A percentile compares a stretch with the other conserved stretches of the same genome.
These are phyloP conservation scores for Ferrisia virgata DNA, from an alignment of 2,888 invertebrate genomes.

Conservation along the genomic window DNA sequence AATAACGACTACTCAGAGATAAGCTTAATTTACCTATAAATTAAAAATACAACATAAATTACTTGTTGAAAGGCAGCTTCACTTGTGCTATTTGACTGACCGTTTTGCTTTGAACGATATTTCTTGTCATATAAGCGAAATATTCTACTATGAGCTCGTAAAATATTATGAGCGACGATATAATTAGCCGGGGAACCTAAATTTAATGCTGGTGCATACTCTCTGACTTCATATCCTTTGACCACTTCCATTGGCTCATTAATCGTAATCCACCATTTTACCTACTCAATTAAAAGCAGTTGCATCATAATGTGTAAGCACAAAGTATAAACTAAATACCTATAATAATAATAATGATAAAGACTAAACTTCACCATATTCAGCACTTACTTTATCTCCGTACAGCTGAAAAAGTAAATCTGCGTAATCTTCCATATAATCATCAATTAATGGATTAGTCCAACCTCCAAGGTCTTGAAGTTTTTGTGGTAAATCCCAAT, in stretches of 20 bases:
- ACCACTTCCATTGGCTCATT: conserved; percentile 59
- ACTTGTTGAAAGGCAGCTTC: too few relatives aligned
- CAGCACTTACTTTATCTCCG: conserved; percentile 55
- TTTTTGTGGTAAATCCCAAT: conserved; percentile 64
- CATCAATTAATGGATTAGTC: conserved; percentile 64
- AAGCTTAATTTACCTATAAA: conserved; percentile 31
- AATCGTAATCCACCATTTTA: conserved; percentile 65
- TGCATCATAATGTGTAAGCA: too few relatives aligned
- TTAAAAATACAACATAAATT: too few relatives aligned
- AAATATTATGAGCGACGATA: conserved; percentile 62
- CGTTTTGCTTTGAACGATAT: conserved; percentile 58
- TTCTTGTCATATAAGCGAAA: conserved; percentile 63
- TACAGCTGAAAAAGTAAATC: conserved; percentile 57
- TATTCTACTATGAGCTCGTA: conserved; percentile 65
- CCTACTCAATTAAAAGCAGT: conserved; percentile 47
- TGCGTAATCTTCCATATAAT: conserved; percentile 64
- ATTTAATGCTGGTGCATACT: conserved; percentile 50
- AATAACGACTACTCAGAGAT: not conserved
- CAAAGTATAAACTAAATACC: too few relatives aligned
- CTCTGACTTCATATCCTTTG: conserved; percentile 49
- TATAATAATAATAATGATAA: too few relatives aligned
- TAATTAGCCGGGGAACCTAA: conserved; percentile 59
- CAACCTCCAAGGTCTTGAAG: conserved; percentile 62
- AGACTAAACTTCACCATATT: too few relatives aligned
- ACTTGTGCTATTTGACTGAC: conserved; percentile 52